These are phyloP conservation scores for Tetranychus truncatus DNA, from an alignment of 2,888 invertebrate genomes.

Conservation along the genomic window DNA sequence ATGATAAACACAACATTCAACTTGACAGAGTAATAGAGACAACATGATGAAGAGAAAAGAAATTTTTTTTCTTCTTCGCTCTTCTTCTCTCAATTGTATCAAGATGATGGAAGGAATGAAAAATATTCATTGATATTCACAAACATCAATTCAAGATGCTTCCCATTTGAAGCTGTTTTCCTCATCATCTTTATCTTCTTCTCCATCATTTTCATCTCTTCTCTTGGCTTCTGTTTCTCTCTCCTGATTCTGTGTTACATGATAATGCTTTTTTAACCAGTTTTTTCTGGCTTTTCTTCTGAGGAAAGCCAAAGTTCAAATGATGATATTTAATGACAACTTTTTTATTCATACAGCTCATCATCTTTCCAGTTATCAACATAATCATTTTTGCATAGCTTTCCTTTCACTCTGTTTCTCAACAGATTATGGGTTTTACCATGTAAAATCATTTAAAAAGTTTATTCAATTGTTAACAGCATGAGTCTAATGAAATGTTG, in stretches of 20 bases:
- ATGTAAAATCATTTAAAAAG: not conserved
- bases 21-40: not conserved
- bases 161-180: not conserved
- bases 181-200: not conserved
- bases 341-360: not conserved
- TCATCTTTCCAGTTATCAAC: not conserved
- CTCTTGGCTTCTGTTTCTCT: not conserved
- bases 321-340: not conserved
- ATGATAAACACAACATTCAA: not conserved
- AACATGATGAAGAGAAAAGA: too few relatives aligned
- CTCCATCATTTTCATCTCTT: not conserved
- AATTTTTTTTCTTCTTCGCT: too few relatives aligned
- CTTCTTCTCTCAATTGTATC: not conserved
- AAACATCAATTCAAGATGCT: not conserved
- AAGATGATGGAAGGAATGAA: not conserved
- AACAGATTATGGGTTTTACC: not conserved
- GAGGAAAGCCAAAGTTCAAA: not conserved
- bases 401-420: not conserved
- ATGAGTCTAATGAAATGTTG: too few relatives aligned
- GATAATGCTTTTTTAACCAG: too few relatives aligned
- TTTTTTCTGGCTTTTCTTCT: not conserved
- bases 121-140: conserved; percentile 1
- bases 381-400: not conserved
- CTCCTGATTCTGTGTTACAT: too few relatives aligned
- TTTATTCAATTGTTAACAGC: not conserved